A percentile compares a stretch with the other conserved stretches of the same genome.
Evolutionary conservation across 2,113 vertebrate species (phyloP).

Genomic region (Phalacrocorax pelagicus): DNA sequence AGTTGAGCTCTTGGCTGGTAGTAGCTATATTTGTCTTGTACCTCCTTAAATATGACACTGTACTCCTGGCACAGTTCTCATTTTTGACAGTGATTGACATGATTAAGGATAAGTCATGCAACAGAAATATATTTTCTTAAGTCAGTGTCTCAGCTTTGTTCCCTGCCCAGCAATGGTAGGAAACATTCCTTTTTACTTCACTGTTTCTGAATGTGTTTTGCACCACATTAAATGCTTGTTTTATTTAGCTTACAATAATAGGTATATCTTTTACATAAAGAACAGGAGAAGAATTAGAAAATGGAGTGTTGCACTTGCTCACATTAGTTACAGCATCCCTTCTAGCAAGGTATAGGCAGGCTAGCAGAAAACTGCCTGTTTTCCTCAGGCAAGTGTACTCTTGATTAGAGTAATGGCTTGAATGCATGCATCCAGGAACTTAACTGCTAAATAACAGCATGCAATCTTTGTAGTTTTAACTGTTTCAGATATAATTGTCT

Average conservation of each 20-base stretch:
- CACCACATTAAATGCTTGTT: neutral
- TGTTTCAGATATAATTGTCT: neutral
- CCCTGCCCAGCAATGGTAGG: neutral
- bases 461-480: neutral
- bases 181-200: neutral
- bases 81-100: neutral
- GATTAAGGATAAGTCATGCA: neutral
- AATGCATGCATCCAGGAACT: neutral
- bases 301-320: neutral
- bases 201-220: neutral
- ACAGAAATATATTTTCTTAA: neutral
- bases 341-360: neutral
- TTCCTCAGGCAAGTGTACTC: neutral
- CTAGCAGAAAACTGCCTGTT: slow-evolving; percentile 16
- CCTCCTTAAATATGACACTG: neutral
- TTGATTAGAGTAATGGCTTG: neutral
- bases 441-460: neutral
- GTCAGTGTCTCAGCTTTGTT: neutral
- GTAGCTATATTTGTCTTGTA: neutral
- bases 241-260: neutral
- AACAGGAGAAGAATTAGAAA: neutral
- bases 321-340: neutral
- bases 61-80: neutral
- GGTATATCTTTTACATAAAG: neutral
- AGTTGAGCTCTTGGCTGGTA: neutral